Percentiles rank a stretch among this genome's conserved stretches.
Conservation (phyloP, 37 sponge, comb jelly and placozoan species). For the Ephydatia muelleri region DNA sequence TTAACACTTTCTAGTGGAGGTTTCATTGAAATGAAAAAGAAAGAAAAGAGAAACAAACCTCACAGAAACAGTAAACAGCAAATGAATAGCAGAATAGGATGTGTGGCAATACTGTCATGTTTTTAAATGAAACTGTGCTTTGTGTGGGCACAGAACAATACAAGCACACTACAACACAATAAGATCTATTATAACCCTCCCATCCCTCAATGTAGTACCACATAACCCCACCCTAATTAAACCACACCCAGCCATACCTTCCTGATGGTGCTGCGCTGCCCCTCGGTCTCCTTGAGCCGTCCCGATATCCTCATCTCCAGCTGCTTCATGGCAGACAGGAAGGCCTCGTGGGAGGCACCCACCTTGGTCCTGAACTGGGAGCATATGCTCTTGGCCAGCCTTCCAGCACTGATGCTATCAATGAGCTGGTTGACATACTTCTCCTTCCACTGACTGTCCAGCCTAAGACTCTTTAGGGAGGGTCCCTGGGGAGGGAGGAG, state of each 20-base stretch:
- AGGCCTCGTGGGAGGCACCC: constrained; percentile 80
- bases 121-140: no score
- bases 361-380: constrained; percentile 78
- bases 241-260: constrained; percentile 48
- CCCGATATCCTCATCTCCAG: constrained; percentile 80
- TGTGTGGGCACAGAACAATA: no score
- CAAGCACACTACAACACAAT: no score
- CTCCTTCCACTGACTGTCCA: constrained; percentile 79
- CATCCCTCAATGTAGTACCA: neutral
- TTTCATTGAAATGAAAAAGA: no score
- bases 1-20: no score
- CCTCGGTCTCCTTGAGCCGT: constrained; percentile 82
- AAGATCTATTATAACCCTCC: neutral
- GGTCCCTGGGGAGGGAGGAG: constrained; percentile 25
- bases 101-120: no score
- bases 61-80: no score
- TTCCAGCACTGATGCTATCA: constrained; percentile 62
- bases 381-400: constrained; percentile 84
- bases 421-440: constrained; percentile 73
- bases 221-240: neutral
- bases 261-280: constrained; percentile 67
- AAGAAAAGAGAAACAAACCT: no score
- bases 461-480: constrained; percentile 45
- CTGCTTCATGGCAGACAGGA: constrained; percentile 73
- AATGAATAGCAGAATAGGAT: no score